Evolutionary conservation across 2,888 invertebrate species (phyloP), one percentile per base, ranked within the genome.

Genomic region (Branchinecta sandiegonensis): DNA sequence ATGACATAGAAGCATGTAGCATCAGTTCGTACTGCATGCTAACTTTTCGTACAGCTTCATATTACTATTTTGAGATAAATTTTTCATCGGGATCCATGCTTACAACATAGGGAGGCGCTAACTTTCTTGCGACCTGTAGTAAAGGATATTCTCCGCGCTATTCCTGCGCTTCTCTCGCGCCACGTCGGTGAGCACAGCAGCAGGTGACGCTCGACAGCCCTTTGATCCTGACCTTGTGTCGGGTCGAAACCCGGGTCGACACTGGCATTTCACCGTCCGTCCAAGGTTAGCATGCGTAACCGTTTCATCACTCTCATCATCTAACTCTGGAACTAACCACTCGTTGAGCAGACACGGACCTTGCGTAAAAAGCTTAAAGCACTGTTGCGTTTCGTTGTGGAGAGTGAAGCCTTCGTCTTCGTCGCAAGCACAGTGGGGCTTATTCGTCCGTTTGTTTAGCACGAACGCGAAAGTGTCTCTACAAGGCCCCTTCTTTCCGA

Each of bases 261-360:
- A 56, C 23, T 56, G 63, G 63, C 63, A 56, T 56, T 56, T 56
- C n/a, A 17, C n/a, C 9, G 63, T 56, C 23, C 63, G n/a, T 9
- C 23, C 63, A 56, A 56, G 23, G 23, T n/a, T 56, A 37, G 37
- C 37, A 5, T 37, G 37, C 8, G 63, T 11, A 9, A 17, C n/a
- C 23, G 10, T 23, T 56, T 56, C 63, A 17, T 56, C 63, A 56
- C 63, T 56, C 14, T 56, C 63, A 17, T 56, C 63, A 8, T 56
- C 63, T 8, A 56, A 17, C 37, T 80, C 79, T 0, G 85, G 83
- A 46, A 83, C 83, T 56, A 87, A 74, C 86, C 86, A 87, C 72
- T 88, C 84, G 0, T 87, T 86, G 1, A 83, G 81, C 0, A 82
- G 79, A 73, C 90, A 91, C 0, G 90, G 89, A 0, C 90, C 90